phyloP scores from a whole-genome alignment of 1,140 invertebrate species.

The Sipha flava region DNA sequence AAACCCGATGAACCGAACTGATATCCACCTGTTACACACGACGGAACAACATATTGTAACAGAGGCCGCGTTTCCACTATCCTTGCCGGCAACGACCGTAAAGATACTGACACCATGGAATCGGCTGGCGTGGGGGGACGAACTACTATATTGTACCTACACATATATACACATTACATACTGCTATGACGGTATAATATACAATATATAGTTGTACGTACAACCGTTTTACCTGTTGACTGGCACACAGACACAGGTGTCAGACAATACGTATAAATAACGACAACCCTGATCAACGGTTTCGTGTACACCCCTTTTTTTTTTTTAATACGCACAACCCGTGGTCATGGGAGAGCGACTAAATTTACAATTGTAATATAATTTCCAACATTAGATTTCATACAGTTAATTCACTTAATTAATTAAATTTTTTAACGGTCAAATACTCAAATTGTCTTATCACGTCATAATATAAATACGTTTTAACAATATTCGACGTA shows the following conservation, averaged over 20 bases:
- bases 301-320: not conserved
- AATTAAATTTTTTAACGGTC: no score
- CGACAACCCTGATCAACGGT: not conserved
- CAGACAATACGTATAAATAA: not conserved
- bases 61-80: not conserved
- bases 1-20: not conserved
- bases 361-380: not conserved
- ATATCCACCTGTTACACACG: not conserved
- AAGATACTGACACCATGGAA: not conserved
- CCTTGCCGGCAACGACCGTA: not conserved
- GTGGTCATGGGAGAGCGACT: constrained; percentile 3
- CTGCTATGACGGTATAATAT: no score
- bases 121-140: constrained; percentile 1
- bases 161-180: no score
- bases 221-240: constrained; percentile 12
- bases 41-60: no score
- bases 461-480: no score
- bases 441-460: no score
- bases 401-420: no score
- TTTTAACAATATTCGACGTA: no score
- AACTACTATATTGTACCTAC: not conserved
- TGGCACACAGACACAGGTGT: not conserved
- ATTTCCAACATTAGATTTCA: no score
- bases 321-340: not conserved
- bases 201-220: no score